phyloP scores from a whole-genome alignment of 2,113 vertebrate genomes.

The Tachysurus fulvidraco region DNA sequence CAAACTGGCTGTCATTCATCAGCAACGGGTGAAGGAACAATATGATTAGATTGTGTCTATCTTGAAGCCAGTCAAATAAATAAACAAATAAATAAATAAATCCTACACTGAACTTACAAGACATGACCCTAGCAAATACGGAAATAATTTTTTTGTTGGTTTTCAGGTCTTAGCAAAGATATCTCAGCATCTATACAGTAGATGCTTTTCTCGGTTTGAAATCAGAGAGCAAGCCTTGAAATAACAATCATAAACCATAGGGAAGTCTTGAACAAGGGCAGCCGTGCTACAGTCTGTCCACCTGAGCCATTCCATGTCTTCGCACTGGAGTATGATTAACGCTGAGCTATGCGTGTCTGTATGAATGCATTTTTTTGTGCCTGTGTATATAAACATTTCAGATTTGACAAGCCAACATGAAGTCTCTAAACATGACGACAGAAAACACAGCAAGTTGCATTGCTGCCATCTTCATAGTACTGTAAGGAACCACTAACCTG shows the following conservation, averaged over 20 bases:
- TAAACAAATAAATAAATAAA: not conserved
- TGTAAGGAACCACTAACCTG: slow-evolving; percentile 76
- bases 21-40: not conserved
- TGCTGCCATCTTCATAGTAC: slow-evolving; percentile 94
- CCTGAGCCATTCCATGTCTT: slow-evolving; percentile 45
- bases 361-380: slow-evolving; percentile 38
- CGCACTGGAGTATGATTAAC: slow-evolving; percentile 31
- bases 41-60: not conserved
- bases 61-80: not conserved
- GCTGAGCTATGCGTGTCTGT: slow-evolving; percentile 31
- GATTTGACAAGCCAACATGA: slow-evolving; percentile 74
- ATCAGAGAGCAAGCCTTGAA: slow-evolving; percentile 7
- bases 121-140: slow-evolving; percentile 1
- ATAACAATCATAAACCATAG: not conserved
- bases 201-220: slow-evolving; percentile 8
- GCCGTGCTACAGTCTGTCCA: slow-evolving; percentile 40
- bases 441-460: slow-evolving; percentile 85
- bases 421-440: slow-evolving; percentile 60
- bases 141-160: not conserved
- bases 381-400: slow-evolving; percentile 45
- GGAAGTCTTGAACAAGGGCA: slow-evolving; percentile 16
- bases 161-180: not conserved
- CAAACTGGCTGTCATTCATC: not conserved
- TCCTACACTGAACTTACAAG: not conserved
- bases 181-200: not conserved